Conservation (phyloP, 1,140 invertebrate genomes). For the Drosophila melanica region DNA sequence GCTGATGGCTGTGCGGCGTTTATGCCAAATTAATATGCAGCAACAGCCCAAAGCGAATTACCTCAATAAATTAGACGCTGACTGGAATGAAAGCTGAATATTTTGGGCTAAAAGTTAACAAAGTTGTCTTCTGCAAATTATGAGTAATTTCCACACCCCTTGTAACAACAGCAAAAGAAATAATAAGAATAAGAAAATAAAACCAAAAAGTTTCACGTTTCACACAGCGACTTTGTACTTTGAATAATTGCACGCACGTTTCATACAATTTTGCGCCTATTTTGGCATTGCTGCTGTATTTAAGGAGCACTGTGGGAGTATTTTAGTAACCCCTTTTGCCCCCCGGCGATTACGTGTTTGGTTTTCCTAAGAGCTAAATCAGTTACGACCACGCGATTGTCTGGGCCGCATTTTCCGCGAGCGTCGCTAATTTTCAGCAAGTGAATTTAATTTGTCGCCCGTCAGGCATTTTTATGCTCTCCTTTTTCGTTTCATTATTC, state of each 20-base stretch:
- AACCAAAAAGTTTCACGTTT: conserved; percentile 56
- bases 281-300: conserved; percentile 17
- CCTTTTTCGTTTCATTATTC: neutral
- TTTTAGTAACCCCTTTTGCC: neutral
- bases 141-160: conserved; percentile 54
- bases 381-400: conserved; percentile 14
- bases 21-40: conserved; percentile 76
- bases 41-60: conserved; percentile 59
- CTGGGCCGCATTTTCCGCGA: conserved; percentile 37
- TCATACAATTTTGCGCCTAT: conserved; percentile 28
- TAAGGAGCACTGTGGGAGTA: conserved; percentile 3
- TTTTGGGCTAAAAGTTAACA: conserved; percentile 57
- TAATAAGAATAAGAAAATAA: neutral
- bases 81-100: conserved; percentile 56
- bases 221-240: conserved; percentile 61
- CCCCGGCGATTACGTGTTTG: conserved; percentile 32
- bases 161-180: neutral
- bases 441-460: conserved; percentile 46
- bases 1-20: conserved; percentile 66
- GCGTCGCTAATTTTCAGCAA: conserved; percentile 45
- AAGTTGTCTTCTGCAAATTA: conserved; percentile 62
- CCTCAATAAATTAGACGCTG: conserved; percentile 68
- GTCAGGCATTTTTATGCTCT: conserved; percentile 22
- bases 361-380: conserved; percentile 43
- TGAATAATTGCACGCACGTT: conserved; percentile 74